Conservation (phyloP, 2,113 vertebrate species). For the Clarias gariepinus region DNA sequence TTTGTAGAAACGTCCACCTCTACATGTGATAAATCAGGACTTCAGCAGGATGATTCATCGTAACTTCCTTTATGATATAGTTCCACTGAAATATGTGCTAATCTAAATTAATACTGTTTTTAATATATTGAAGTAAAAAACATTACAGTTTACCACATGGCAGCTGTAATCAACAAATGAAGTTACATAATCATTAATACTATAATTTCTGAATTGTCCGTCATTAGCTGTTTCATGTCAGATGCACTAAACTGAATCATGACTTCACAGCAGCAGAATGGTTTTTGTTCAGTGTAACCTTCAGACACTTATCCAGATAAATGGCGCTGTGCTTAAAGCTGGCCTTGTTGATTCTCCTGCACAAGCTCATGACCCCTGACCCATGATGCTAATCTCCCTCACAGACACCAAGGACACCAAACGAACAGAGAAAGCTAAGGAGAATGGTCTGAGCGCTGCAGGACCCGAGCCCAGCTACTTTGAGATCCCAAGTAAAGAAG, state of each 20-base stretch:
- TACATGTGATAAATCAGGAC: neutral
- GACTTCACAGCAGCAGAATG: neutral
- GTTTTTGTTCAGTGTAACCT: neutral
- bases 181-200: slow-evolving; percentile 45
- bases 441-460: slow-evolving; percentile 79
- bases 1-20: neutral
- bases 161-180: slow-evolving; percentile 56
- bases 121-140: neutral
- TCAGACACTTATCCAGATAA: slow-evolving; percentile 50
- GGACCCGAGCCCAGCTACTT: slow-evolving; percentile 89
- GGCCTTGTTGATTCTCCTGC: slow-evolving; percentile 26
- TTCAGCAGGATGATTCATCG: neutral
- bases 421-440: slow-evolving; percentile 80
- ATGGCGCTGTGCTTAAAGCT: slow-evolving; percentile 35
- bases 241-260: slow-evolving; percentile 27
- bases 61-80: neutral
- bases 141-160: neutral
- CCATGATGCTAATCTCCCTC: slow-evolving; percentile 36
- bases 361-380: slow-evolving; percentile 46
- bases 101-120: neutral
- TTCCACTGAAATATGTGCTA: neutral
- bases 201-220: slow-evolving; percentile 17
- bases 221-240: slow-evolving; percentile 40
- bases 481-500: slow-evolving; percentile 94
- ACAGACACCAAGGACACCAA: slow-evolving; percentile 80